phyloP scores from a whole-genome alignment of 2,797 vertebrate species.

The Tapirus indicus region DNA sequence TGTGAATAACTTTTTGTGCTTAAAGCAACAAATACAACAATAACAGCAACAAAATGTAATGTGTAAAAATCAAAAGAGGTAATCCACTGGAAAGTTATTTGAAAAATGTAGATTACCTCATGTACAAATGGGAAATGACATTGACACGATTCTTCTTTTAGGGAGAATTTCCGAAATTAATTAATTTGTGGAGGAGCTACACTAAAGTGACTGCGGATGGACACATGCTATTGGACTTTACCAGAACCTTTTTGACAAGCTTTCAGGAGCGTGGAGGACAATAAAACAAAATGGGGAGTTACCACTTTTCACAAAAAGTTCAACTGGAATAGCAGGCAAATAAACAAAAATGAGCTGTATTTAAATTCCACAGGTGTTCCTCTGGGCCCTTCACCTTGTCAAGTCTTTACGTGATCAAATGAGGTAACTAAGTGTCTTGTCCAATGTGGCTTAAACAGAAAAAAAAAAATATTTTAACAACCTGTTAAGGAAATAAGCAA shows the following conservation, averaged over 20 bases:
- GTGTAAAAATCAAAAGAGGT: not conserved
- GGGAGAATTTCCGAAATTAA: not conserved
- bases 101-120: not conserved
- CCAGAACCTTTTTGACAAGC: not conserved
- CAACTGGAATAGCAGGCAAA: not conserved
- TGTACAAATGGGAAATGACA: not conserved
- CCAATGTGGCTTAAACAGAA: not conserved
- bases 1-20: not conserved
- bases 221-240: not conserved
- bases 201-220: not conserved
- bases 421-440: not conserved
- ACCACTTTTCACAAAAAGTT: conserved; percentile 36
- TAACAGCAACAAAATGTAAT: not conserved
- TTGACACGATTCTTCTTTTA: not conserved
- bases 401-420: conserved; percentile 5
- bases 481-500: conserved; percentile 30
- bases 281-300: not conserved
- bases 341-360: not conserved
- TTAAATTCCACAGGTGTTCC: conserved; percentile 40
- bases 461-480: not conserved
- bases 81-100: not conserved
- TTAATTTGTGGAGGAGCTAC: not conserved
- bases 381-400: not conserved
- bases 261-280: not conserved
- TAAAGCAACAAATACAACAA: not conserved